Evolutionary conservation across 2,113 vertebrate genomes (phyloP).

Genomic region (Camarhynchus parvulus): DNA sequence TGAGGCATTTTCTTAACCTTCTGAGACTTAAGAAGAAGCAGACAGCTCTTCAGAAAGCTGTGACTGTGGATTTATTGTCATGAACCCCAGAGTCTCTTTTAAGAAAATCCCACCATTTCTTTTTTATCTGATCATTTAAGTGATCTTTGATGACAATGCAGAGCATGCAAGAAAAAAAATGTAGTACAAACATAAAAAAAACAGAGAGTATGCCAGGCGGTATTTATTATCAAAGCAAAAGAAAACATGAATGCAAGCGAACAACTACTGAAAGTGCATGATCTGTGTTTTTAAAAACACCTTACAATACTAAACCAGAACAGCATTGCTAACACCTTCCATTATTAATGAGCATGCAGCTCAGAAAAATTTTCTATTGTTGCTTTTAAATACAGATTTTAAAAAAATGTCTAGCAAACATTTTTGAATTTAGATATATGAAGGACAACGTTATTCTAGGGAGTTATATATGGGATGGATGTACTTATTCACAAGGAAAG

Average conservation of each 20-base stretch:
- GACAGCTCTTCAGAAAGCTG: neutral
- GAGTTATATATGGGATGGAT: neutral
- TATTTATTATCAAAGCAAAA: neutral
- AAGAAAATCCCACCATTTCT: neutral
- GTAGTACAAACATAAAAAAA: neutral
- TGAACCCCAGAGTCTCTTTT: neutral
- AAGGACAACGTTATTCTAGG: neutral
- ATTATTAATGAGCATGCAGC: neutral
- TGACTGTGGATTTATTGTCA: neutral
- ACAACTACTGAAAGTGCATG: neutral
- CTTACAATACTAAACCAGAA: neutral
- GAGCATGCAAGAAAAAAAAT: neutral
- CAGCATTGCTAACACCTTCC: neutral
- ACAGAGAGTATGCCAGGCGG: fast-evolving
- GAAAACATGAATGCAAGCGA: neutral
- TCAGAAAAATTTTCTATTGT: neutral
- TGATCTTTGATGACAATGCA: neutral
- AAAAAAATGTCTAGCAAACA: neutral
- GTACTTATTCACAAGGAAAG: neutral
- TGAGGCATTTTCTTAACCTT: neutral
- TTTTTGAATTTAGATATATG: neutral
- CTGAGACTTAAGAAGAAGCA: neutral
- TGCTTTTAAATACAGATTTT: neutral
- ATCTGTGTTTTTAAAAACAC: neutral
- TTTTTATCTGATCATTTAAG: neutral